Base-by-base conservation (phyloP, 2,888 invertebrate species). In the Scaptomyza cyrtandrae region DNA sequence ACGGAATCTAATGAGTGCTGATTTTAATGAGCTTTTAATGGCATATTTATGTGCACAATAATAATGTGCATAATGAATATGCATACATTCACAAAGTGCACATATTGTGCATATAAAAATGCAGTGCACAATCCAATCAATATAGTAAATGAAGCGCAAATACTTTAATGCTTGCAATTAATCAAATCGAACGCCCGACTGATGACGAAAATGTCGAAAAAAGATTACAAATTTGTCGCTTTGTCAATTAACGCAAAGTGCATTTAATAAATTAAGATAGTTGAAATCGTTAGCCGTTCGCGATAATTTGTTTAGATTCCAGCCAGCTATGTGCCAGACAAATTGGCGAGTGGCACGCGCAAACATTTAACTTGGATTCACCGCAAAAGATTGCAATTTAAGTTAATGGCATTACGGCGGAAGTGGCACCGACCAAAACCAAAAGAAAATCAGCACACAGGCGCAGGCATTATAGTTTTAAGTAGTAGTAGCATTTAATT, bases 241-340 rank as follows among this genome's bases (percentile, higher is more conserved):
- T 13, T 19, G 41, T 33, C n/a, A 39, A 24, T 63, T 63, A 63
- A 44, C 19, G 44, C 63, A 24, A 50, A 75, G 37, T 55, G 55
- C 56, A 75, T 71, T 86, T 66, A 75, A 86, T 78, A 65, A 86
- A 88, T 88, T 88, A 83, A 85, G 83, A 86, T 80, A 67, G 78
- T 83, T 78, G 48, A 80, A 73, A 69, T 70, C 24, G 71, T 52
- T 60, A 59, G 29, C 43, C 57, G 48, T 39, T 44, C 66, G 71
- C 66, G 72, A 69, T 78, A 78, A 86, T 80, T 86, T 72, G 78
- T 60, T 58, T 56, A 37, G 65, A 61, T 62, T 63, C 60, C 53
- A 48, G 29, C 19, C 27, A 16, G 58, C 35, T 48, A 52, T 56
- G 55, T 45, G 27, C 31, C 29, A 57, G 82, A 79, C 88, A 87